Evolutionary conservation across 2,797 vertebrate genomes (phyloP).

Genomic region (Meriones psammophilus): DNA sequence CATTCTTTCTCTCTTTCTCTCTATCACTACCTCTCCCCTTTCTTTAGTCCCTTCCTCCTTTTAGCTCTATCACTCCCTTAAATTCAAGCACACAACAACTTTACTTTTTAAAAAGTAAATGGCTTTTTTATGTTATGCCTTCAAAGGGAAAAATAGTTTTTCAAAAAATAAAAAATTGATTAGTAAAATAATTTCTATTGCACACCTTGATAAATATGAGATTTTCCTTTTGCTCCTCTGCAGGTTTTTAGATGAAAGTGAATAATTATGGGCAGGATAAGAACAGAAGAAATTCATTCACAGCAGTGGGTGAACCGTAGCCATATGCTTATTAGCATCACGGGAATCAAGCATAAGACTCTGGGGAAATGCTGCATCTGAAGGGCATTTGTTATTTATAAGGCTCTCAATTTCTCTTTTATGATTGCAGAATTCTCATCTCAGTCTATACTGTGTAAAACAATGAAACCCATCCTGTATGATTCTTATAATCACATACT

Average conservation of each 20-base stretch:
- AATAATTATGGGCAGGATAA: background rate
- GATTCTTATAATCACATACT: background rate
- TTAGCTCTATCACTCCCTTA: background rate
- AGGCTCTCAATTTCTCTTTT: background rate
- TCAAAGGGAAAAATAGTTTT: background rate
- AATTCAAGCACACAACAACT: background rate
- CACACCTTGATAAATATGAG: background rate
- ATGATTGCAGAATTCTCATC: no score
- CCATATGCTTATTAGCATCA: background rate
- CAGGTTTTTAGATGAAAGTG: background rate
- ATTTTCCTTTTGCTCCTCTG: background rate
- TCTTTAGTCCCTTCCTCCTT: background rate
- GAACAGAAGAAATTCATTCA: background rate
- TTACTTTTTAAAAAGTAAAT: background rate
- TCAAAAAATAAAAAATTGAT: background rate
- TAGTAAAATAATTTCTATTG: background rate
- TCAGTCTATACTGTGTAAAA: background rate
- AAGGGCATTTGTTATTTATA: background rate
- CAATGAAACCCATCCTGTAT: background rate
- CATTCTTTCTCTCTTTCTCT: background rate
- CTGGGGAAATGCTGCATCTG: background rate
- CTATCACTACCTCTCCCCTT: background rate
- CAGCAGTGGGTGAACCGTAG: background rate
- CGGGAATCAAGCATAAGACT: background rate
- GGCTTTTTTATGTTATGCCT: background rate